Evolutionary conservation across 1,140 invertebrate genomes (phyloP).

Genomic region (Lepidurus packardi): DNA sequence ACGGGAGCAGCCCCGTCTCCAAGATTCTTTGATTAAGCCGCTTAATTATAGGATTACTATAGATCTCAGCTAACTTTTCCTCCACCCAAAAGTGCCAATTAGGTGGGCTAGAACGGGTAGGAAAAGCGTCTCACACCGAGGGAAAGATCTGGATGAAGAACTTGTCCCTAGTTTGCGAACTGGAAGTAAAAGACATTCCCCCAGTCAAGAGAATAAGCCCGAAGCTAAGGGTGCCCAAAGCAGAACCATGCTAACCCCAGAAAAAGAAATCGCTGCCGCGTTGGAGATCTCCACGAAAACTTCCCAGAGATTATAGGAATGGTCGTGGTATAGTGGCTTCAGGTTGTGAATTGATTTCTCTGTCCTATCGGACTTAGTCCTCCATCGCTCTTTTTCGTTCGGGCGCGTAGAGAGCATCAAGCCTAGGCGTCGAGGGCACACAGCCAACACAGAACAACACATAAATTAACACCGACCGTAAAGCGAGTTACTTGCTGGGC

Average conservation of each 20-base stretch:
- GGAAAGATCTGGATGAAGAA: conserved; percentile 1
- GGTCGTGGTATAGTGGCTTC: conserved; percentile 9
- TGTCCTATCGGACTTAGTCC: conserved; percentile 10
- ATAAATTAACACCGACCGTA: conserved; percentile 5
- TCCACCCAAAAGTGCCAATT: background rate
- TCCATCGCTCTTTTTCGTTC: background rate
- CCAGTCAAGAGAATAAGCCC: background rate
- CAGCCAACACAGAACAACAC: background rate
- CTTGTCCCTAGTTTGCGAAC: background rate
- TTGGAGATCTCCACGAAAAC: background rate
- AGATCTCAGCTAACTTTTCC: background rate
- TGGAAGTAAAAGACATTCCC: background rate
- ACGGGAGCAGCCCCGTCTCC: background rate
- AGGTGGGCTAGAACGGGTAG: background rate
- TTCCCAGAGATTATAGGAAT: background rate
- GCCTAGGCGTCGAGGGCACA: conserved; percentile 20
- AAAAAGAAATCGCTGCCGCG: background rate
- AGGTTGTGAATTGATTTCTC: conserved; percentile 22
- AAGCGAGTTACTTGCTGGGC: background rate
- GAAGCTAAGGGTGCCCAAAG: background rate
- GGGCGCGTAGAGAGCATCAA: background rate
- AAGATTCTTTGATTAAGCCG: conserved; percentile 14
- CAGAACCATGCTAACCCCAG: background rate
- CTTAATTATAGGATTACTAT: conserved; percentile 12
- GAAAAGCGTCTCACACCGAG: background rate